These are phyloP conservation scores for Dreissena polymorpha DNA, from an alignment of 1,140 invertebrate species.

Conservation along the genomic window DNA sequence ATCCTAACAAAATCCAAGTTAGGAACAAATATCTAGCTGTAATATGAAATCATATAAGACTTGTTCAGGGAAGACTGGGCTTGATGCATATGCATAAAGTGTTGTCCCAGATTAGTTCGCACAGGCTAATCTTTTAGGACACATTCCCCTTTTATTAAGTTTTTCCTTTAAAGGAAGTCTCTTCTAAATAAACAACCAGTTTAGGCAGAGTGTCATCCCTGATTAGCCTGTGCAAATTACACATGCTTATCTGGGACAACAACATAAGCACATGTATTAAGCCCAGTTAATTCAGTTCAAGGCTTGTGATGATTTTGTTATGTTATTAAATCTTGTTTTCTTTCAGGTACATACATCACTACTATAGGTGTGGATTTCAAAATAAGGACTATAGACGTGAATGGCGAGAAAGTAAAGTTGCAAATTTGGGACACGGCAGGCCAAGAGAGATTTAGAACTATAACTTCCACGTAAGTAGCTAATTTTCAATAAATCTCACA, in stretches of 20 bases:
- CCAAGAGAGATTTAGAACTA: constrained; percentile 95
- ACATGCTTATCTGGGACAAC: not conserved
- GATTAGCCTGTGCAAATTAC: no score
- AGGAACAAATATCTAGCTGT: no score
- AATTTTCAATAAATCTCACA: not conserved
- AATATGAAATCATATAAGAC: no score
- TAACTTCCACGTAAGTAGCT: constrained; percentile 90
- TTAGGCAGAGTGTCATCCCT: not conserved
- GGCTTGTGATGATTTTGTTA: not conserved
- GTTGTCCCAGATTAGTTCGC: no score
- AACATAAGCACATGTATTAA: not conserved
- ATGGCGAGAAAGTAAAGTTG: constrained; percentile 97
- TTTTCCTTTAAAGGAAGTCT: not conserved
- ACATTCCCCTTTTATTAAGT: no score
- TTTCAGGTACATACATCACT: constrained; percentile 94
- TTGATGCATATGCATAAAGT: no score
- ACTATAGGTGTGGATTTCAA: constrained; percentile 99
- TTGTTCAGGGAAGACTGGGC: no score
- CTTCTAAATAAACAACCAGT: not conserved
- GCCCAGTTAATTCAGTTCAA: not conserved
- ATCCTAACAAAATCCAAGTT: no score
- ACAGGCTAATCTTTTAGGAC: no score
- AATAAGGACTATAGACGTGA: constrained; percentile 96
- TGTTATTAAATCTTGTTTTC: not conserved
- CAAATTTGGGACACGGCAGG: constrained; percentile 98